Base-by-base conservation (phyloP, 2,888 invertebrate genomes). In the Cerastis leucographa region DNA sequence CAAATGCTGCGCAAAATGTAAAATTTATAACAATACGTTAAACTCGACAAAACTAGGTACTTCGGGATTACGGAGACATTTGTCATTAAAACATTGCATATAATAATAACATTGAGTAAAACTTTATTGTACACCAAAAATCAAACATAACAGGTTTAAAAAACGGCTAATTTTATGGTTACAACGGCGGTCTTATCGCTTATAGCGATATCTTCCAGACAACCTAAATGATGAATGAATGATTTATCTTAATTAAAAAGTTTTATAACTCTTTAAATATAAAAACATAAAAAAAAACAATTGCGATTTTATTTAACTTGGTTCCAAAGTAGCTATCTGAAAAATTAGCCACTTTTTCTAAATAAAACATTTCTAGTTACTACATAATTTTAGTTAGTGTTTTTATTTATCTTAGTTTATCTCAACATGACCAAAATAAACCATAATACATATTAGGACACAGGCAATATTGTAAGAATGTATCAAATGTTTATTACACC, bases 1-100 rank as follows among this genome's bases (percentile, higher is more conserved):
- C 40, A 76, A 59, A 76, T 1, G 17, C 0, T 44, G 14, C 19
- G 80, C 70, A n/a, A 61, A 70, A 42, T 80, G 81, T 69, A 80
- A 80, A 54, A 25, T 80, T 59, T 80, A 82, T 64, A 2, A 1
- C 4, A 67, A 46, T 71, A 44, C 71, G 14, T 14, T 80, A 54
- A 62, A 42, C 54, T 83, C 6, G 9, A 11, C 1, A 62, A 12
- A 3, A 56, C 66, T 7, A n/a, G n/a, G n/a, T n/a, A 71, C 70
- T 25, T n/a, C 71, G 6, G 82, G 76, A 11, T n/a, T 80, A 25
- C 56, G 17, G 0, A 71, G 25, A 44, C 76, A 78, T 40, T 61
- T 78, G 19, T 8, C 25, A 40, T 2, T 25, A 9, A 22, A 51
- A 25, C 78, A 74, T 40, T 46, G 59, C 17, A 5, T 73, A 8